Conservation (phyloP, 1,140 invertebrate genomes). For the Frieseomelitta varia region DNA sequence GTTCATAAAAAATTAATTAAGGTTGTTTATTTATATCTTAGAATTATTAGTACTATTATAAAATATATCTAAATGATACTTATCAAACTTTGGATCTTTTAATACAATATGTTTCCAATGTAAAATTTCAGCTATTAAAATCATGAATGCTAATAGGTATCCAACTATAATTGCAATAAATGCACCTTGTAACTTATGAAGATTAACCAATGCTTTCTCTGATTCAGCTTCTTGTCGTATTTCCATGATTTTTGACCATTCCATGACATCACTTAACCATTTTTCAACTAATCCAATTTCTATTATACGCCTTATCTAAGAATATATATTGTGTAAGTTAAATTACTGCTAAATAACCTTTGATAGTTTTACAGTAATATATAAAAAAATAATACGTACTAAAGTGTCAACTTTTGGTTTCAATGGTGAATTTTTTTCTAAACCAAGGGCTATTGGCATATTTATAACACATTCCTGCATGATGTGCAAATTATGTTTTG, state of each 20-base stretch:
- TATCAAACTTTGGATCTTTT: slow-evolving; percentile 87
- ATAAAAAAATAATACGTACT: slow-evolving; percentile 57
- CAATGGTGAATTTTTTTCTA: slow-evolving; percentile 91
- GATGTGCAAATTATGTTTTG: slow-evolving; percentile 87
- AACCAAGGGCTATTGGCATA: slow-evolving; percentile 90
- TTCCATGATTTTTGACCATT: slow-evolving; percentile 81
- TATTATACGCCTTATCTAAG: slow-evolving; percentile 84
- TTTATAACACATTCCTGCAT: slow-evolving; percentile 91
- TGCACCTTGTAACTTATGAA: slow-evolving; percentile 89
- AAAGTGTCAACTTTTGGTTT: slow-evolving; percentile 87
- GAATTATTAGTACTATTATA: slow-evolving; percentile 65
- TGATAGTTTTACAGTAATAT: background rate
- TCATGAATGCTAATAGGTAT: slow-evolving; percentile 84
- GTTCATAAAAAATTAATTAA: background rate
- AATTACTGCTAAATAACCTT: background rate
- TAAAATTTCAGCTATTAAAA: slow-evolving; percentile 84
- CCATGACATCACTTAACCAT: slow-evolving; percentile 89
- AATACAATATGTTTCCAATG: slow-evolving; percentile 87
- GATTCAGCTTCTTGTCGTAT: slow-evolving; percentile 80
- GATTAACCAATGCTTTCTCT: slow-evolving; percentile 88
- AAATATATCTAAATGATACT: slow-evolving; percentile 84
- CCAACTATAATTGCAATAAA: slow-evolving; percentile 87
- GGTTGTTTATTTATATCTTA: slow-evolving; percentile 9
- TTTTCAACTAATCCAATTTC: slow-evolving; percentile 90
- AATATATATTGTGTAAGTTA: slow-evolving; percentile 2